Percentiles rank a stretch among this genome's conserved stretches.
Conservation (phyloP, 2,113 vertebrate genomes). For the Sapajus apella region DNA sequence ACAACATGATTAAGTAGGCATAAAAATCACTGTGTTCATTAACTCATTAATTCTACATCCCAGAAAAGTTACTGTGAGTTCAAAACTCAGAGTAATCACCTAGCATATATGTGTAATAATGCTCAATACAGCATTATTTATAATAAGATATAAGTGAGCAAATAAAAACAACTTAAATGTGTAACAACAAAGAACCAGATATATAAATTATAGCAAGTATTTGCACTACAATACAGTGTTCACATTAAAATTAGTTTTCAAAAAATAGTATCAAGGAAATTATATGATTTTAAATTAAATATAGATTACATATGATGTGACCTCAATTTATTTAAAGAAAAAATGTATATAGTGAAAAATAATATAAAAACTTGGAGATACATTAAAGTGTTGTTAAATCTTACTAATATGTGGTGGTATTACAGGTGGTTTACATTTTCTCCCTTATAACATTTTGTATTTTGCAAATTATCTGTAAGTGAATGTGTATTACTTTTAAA, state of each 20-base stretch:
- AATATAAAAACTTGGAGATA: not conserved
- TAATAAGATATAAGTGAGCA: not conserved
- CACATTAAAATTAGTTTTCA: not conserved
- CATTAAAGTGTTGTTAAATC: conserved; percentile 2
- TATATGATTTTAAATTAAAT: not conserved
- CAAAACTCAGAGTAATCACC: not conserved
- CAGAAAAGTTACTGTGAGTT: not conserved
- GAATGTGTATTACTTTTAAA: not conserved
- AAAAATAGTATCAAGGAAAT: not conserved
- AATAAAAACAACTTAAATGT: not conserved
- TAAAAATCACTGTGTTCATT: not conserved
- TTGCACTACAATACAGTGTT: not conserved
- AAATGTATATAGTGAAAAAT: not conserved
- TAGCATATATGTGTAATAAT: not conserved
- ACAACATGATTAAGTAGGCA: not conserved
- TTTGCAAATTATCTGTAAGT: conserved; percentile 21
- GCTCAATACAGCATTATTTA: not conserved
- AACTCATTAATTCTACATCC: not conserved
- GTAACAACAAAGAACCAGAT: not conserved
- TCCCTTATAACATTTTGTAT: not conserved
- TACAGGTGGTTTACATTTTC: not conserved
- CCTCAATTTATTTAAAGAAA: not conserved
- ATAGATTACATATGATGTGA: not conserved
- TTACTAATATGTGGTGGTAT: not conserved
- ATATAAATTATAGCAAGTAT: not conserved